Percentiles rank a stretch among this genome's conserved stretches.
Conservation (phyloP, 2,888 invertebrate species). For the Drosophila neutralis region DNA sequence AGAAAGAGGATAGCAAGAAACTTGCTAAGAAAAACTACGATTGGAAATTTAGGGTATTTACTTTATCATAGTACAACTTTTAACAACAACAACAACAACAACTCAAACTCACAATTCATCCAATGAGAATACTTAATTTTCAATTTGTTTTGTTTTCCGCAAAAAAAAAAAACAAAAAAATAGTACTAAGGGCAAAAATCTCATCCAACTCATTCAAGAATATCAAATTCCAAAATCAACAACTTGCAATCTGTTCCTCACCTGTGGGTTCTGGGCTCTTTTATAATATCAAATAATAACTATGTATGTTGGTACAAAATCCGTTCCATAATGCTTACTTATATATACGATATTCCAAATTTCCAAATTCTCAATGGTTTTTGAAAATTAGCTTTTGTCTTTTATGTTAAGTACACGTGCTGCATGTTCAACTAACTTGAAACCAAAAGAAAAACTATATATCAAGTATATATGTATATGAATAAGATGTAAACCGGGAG, state of each 20-base stretch:
- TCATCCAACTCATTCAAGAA: constrained; percentile 43
- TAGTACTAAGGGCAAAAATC: constrained; percentile 14
- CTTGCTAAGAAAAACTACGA: constrained; percentile 85
- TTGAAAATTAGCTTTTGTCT: constrained; percentile 31
- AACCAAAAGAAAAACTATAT: constrained; percentile 10
- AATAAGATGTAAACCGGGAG: neutral
- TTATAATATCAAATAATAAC: constrained; percentile 2
- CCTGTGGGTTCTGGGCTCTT: constrained; percentile 42
- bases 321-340: constrained; percentile 27
- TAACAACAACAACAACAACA: constrained; percentile 24
- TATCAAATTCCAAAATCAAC: constrained; percentile 6
- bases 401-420: constrained; percentile 56
- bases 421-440: constrained; percentile 56
- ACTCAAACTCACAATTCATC: constrained; percentile 31
- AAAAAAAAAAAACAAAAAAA: neutral
- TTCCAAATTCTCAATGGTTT: constrained; percentile 22
- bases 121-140: constrained; percentile 28
- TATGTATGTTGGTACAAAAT: constrained; percentile 30
- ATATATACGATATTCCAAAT: constrained; percentile 4
- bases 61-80: constrained; percentile 43
- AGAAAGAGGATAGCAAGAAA: constrained; percentile 81
- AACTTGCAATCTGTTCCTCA: constrained; percentile 40
- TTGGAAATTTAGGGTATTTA: constrained; percentile 87
- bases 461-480: neutral
- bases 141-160: constrained; percentile 39